Conservation (phyloP, 2,797 vertebrate species). For the Sebastolobus alascanus region DNA sequence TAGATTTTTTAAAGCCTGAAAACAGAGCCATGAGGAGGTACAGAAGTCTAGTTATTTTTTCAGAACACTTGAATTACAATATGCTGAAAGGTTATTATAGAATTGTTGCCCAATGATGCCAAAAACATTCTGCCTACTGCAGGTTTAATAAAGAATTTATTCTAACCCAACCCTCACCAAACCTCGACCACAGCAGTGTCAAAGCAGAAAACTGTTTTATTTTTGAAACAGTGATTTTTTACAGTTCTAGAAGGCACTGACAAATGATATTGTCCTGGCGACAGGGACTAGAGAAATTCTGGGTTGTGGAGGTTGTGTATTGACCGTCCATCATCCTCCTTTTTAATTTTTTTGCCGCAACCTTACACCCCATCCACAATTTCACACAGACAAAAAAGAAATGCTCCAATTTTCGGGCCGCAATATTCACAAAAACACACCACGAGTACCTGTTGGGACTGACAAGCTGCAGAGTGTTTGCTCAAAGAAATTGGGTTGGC, state of each 20-base stretch:
- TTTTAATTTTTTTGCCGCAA: background rate
- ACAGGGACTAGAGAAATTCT: background rate
- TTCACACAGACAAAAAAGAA: constrained; percentile 4
- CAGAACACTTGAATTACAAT: no score
- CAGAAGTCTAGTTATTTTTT: no score
- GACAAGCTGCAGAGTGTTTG: constrained; percentile 44
- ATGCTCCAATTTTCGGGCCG: constrained; percentile 10
- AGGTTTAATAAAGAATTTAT: no score
- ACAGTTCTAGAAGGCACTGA: background rate
- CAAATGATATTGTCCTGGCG: constrained; percentile 8
- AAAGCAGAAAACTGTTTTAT: background rate
- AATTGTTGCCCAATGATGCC: no score
- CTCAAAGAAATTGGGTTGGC: constrained; percentile 55
- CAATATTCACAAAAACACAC: constrained; percentile 43
- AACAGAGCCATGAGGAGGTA: no score
- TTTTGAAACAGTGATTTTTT: background rate
- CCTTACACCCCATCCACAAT: constrained; percentile 17
- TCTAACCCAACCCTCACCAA: background rate
- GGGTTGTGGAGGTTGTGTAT: background rate
- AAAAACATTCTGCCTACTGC: no score
- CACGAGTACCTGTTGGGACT: constrained; percentile 30
- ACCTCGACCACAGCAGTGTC: background rate
- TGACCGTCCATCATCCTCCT: background rate
- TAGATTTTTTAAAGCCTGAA: no score
- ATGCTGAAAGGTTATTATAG: no score